A percentile compares a stretch with the other conserved stretches of the same genome.
These are phyloP conservation scores for Sigmodon hispidus DNA, from an alignment of 2,113 vertebrate genomes.

Conservation along the genomic window DNA sequence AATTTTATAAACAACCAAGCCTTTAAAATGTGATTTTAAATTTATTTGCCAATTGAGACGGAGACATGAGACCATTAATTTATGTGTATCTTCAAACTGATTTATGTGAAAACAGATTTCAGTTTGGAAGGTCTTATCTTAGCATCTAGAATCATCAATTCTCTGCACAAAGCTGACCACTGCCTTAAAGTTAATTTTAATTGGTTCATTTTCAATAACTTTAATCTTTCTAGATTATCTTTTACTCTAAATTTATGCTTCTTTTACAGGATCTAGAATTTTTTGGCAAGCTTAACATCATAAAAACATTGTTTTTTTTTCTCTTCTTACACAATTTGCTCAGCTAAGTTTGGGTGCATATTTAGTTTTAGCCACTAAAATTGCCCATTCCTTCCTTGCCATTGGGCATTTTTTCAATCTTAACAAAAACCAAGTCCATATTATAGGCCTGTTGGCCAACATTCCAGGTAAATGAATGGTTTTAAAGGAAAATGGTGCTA, in stretches of 20 bases:
- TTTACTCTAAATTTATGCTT: constrained; percentile 31
- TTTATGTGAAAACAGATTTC: not conserved
- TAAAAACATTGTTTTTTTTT: constrained; percentile 76
- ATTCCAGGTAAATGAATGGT: constrained; percentile 90
- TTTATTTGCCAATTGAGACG: not conserved
- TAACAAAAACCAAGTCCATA: constrained; percentile 87
- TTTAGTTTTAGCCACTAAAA: constrained; percentile 84
- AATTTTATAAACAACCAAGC: not conserved
- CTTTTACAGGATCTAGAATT: constrained; percentile 67
- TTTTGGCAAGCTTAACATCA: constrained; percentile 62
- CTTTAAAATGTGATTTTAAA: constrained; percentile 14
- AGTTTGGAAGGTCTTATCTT: not conserved
- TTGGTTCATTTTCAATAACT: not conserved
- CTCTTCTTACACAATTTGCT: constrained; percentile 73
- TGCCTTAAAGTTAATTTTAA: constrained; percentile 20
- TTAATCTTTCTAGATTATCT: constrained; percentile 58
- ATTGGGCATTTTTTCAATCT: constrained; percentile 87
- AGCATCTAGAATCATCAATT: constrained; percentile 12
- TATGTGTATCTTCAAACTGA: not conserved
- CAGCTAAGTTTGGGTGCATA: constrained; percentile 76
- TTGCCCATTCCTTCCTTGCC: constrained; percentile 82
- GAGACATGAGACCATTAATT: not conserved
- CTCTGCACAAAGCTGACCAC: not conserved
- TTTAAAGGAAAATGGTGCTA: constrained; percentile 88
- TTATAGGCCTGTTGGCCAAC: constrained; percentile 87